Evolutionary conservation across 2,888 invertebrate species (phyloP).

Genomic region (Eulithis prunata): DNA sequence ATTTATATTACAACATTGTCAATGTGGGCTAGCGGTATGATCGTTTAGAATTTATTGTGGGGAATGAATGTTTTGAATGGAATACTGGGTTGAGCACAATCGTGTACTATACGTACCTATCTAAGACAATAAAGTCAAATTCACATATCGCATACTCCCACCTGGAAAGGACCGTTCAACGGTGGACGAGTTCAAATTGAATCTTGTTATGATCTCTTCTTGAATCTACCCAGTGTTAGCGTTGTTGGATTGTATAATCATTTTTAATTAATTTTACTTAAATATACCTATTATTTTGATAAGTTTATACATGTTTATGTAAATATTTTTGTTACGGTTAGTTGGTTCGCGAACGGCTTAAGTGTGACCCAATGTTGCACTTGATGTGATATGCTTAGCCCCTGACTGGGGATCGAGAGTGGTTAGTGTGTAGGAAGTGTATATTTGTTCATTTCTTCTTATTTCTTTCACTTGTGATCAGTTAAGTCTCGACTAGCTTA

Average conservation of each 20-base stretch:
- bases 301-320: constrained; percentile 76
- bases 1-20: constrained; percentile 5
- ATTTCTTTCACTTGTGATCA: constrained; percentile 75
- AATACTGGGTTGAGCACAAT: constrained; percentile 80
- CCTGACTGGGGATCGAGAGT: constrained; percentile 57
- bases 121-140: constrained; percentile 77
- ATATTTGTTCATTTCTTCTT: constrained; percentile 78
- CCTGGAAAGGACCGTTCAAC: constrained; percentile 52
- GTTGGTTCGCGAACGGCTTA: constrained; percentile 70
- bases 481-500: constrained; percentile 80
- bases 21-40: constrained; percentile 22
- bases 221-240: constrained; percentile 82
- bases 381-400: constrained; percentile 76
- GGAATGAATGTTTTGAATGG: constrained; percentile 52
- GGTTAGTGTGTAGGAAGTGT: constrained; percentile 76
- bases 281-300: constrained; percentile 69
- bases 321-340: constrained; percentile 69
- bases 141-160: constrained; percentile 78
- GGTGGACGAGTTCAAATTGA: constrained; percentile 64
- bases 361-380: constrained; percentile 54
- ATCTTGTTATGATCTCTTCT: constrained; percentile 82
- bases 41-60: constrained; percentile 55
- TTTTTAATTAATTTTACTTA: constrained; percentile 69
- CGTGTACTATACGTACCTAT: constrained; percentile 68
- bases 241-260: constrained; percentile 75